Percentiles rank a stretch among this genome's conserved stretches.
Conservation (phyloP, 2,888 invertebrate genomes). For the Sympetrum striolatum region DNA sequence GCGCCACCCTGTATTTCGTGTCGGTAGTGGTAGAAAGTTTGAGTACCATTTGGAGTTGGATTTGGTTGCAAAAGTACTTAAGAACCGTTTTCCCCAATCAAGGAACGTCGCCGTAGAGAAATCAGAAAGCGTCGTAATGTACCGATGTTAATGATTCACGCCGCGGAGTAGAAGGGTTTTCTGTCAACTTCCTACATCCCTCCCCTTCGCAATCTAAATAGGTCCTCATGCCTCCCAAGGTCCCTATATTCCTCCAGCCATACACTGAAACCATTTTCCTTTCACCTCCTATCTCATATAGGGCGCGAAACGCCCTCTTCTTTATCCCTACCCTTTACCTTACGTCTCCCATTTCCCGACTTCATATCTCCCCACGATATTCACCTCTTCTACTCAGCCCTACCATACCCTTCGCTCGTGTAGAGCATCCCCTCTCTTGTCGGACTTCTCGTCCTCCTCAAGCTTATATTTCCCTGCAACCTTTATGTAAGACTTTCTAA, state of each 20-base stretch:
- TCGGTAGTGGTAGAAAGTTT: too few relatives aligned
- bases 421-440: background rate
- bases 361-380: background rate
- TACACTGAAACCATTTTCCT: conserved; percentile 20
- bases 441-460: background rate
- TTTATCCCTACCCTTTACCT: conserved; percentile 21
- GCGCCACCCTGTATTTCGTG: too few relatives aligned
- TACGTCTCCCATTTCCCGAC: background rate
- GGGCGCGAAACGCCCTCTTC: conserved; percentile 3
- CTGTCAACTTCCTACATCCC: background rate
- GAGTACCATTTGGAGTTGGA: too few relatives aligned
- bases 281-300: background rate
- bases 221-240: background rate
- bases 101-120: too few relatives aligned
- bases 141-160: background rate
- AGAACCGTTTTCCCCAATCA: too few relatives aligned
- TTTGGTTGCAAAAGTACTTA: too few relatives aligned
- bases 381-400: background rate
- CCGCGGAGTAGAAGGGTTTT: background rate
- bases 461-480: background rate
- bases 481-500: background rate
- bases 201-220: conserved; percentile 3
- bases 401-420: background rate
- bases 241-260: conserved; percentile 37
- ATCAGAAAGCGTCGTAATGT: background rate